A percentile compares a stretch with the other conserved stretches of the same genome.
phyloP scores from a whole-genome alignment of 2,797 vertebrate genomes.

The Pseudochirops cupreus region DNA sequence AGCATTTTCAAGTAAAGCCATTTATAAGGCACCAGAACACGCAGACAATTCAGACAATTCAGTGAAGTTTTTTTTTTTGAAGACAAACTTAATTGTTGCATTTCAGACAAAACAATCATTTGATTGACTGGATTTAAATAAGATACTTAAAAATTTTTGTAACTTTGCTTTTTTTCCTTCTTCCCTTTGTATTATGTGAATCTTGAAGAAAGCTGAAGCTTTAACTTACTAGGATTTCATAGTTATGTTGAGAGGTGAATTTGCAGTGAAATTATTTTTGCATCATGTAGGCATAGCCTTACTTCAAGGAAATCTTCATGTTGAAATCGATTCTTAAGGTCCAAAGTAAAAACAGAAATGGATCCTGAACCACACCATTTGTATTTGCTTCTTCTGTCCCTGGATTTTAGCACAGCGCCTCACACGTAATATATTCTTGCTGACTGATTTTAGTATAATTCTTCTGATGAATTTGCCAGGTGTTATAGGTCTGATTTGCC shows the following conservation, averaged over 20 bases:
- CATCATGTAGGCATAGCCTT: not conserved
- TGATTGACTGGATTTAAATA: not conserved
- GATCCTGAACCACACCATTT: constrained; percentile 23
- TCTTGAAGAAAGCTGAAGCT: not conserved
- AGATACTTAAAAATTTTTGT: not conserved
- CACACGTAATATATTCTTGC: not conserved
- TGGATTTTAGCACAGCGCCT: not conserved
- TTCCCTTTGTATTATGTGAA: not conserved
- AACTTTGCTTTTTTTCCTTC: not conserved
- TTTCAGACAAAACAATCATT: not conserved
- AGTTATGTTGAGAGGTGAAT: constrained; percentile 6
- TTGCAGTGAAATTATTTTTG: constrained; percentile 22
- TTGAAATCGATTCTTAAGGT: not conserved
- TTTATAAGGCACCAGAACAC: constrained; percentile 9
- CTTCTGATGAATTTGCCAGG: constrained; percentile 4
- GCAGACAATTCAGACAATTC: constrained; percentile 1
- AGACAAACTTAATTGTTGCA: not conserved
- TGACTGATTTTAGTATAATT: not conserved
- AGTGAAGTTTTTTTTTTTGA: not conserved
- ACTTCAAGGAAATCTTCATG: not conserved
- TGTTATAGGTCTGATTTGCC: not conserved
- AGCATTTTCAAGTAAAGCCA: not conserved
- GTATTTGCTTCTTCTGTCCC: constrained; percentile 17
- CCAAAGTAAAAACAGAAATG: not conserved
- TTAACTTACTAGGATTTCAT: not conserved